Conservation (phyloP, 1,140 invertebrate genomes). For the Platorchestia sp. region DNA sequence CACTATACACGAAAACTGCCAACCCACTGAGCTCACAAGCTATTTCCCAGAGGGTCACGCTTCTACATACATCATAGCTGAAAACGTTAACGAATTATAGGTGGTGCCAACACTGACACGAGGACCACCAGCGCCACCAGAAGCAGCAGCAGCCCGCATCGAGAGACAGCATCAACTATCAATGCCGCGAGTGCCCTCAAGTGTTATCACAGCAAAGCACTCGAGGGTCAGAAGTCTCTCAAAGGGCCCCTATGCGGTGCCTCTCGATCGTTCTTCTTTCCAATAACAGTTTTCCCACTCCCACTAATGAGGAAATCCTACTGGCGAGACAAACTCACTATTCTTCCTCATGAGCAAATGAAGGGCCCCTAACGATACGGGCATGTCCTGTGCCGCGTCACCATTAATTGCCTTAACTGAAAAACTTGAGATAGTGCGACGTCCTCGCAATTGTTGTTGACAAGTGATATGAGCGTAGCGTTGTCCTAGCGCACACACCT, state of each 20-base stretch:
- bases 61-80: not conserved
- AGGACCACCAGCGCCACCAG: not conserved
- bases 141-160: conserved; percentile 33
- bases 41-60: not conserved
- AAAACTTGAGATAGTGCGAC: not conserved
- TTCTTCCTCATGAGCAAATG: not conserved
- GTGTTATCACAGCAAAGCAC: conserved; percentile 49
- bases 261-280: conserved; percentile 22
- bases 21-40: not conserved
- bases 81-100: not conserved
- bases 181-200: not conserved
- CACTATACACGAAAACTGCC: not conserved
- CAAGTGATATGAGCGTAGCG: not conserved
- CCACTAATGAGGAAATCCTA: conserved; percentile 21
- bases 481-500: not conserved
- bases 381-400: not conserved
- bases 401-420: not conserved
- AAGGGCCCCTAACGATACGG: not conserved
- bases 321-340: not conserved
- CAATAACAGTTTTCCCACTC: not conserved
- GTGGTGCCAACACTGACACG: not conserved
- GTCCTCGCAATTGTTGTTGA: not conserved
- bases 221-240: conserved; percentile 26
- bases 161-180: conserved; percentile 31
- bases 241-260: conserved; percentile 43